Evolutionary conservation across 30 jellyfish, hydroid and myxozoan species (phyloP).

Genomic region (Aurelia sp.): DNA sequence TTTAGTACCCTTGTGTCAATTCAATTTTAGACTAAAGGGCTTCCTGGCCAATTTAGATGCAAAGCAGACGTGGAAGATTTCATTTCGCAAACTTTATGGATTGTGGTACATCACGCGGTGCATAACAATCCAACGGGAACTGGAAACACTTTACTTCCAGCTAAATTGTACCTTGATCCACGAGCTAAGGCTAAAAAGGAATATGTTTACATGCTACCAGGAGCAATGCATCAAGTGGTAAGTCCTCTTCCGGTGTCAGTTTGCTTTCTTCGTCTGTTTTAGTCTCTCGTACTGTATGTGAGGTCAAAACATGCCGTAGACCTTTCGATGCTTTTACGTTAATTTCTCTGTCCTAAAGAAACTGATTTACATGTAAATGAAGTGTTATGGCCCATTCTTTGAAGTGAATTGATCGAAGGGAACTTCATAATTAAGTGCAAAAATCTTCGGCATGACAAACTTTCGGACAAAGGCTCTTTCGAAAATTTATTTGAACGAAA

Average conservation of each 20-base stretch:
- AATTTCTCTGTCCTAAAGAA: too few relatives aligned
- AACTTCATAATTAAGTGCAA: too few relatives aligned
- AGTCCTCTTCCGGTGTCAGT: neutral
- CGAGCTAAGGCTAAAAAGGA: neutral
- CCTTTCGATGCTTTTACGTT: too few relatives aligned
- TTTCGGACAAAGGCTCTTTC: too few relatives aligned
- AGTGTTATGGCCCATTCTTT: too few relatives aligned
- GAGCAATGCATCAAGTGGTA: constrained; percentile 44
- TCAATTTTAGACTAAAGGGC: constrained; percentile 54
- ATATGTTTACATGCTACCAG: constrained; percentile 53
- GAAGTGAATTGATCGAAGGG: too few relatives aligned
- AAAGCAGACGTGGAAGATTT: constrained; percentile 18
- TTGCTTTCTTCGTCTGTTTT: too few relatives aligned
- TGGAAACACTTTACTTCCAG: constrained; percentile 62
- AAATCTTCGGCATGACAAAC: too few relatives aligned
- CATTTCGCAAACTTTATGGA: constrained; percentile 61
- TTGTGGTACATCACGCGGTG: constrained; percentile 65
- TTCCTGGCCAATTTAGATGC: constrained; percentile 51
- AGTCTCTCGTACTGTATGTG: too few relatives aligned
- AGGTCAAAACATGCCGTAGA: too few relatives aligned
- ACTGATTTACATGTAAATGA: too few relatives aligned
- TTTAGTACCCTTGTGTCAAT: neutral
- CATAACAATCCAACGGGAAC: constrained; percentile 56
- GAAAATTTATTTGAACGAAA: too few relatives aligned
- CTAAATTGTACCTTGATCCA: constrained; percentile 56